phyloP scores from a whole-genome alignment of 2,888 invertebrate genomes.

The Lordiphosa fenestrarum region DNA sequence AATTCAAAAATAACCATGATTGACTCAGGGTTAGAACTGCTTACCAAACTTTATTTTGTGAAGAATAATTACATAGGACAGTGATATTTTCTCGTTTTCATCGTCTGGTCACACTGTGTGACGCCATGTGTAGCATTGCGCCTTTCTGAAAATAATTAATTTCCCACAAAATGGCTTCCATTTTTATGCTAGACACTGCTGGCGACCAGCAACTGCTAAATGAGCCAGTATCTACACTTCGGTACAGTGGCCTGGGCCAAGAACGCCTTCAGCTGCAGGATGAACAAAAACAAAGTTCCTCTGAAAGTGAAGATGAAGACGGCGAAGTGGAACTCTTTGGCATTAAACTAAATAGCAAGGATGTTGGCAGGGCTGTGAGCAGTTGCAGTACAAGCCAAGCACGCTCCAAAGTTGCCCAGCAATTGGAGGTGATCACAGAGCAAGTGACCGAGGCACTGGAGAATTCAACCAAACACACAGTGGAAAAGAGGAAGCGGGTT shows the following conservation, averaged over 20 bases:
- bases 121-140: slow-evolving; percentile 15
- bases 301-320: slow-evolving; percentile 15
- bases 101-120: not conserved
- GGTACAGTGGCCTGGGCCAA: slow-evolving; percentile 22
- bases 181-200: slow-evolving; percentile 74
- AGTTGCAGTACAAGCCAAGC: slow-evolving; percentile 29
- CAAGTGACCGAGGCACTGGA: slow-evolving; percentile 56
- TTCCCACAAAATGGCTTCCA: slow-evolving; percentile 56
- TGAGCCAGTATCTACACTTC: slow-evolving; percentile 8
- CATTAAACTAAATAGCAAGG: slow-evolving; percentile 34
- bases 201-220: slow-evolving; percentile 70
- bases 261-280: slow-evolving; percentile 6
- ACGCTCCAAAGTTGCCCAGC: slow-evolving; percentile 38
- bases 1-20: too few relatives aligned
- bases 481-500: slow-evolving; percentile 30
- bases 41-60: too few relatives aligned
- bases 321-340: slow-evolving; percentile 64
- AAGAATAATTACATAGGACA: too few relatives aligned
- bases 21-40: too few relatives aligned
- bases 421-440: slow-evolving; percentile 49
- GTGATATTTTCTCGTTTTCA: not conserved
- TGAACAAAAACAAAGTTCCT: slow-evolving; percentile 15
- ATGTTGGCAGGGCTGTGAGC: slow-evolving; percentile 56
- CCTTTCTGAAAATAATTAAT: slow-evolving; percentile 4
- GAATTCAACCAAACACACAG: slow-evolving; percentile 30